Conservation (phyloP, 2,888 invertebrate genomes). For the Thyatira batis region DNA sequence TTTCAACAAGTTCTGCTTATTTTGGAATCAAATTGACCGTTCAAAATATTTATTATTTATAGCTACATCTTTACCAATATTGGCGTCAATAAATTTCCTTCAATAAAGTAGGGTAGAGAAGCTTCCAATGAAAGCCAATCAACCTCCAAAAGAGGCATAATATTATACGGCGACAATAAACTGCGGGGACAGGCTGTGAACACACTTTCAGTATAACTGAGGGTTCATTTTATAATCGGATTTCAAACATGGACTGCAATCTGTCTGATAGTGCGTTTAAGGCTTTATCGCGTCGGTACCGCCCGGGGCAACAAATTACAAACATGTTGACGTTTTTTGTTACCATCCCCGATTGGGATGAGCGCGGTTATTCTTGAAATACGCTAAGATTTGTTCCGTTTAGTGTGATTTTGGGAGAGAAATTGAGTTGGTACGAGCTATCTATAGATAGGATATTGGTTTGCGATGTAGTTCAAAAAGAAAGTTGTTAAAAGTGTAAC, state of each 20-base stretch:
- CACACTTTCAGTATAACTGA: slow-evolving; percentile 17
- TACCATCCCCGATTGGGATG: slow-evolving; percentile 27
- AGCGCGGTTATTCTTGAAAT: slow-evolving; percentile 21
- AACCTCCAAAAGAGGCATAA: slow-evolving; percentile 1
- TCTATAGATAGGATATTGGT: too few species aligned
- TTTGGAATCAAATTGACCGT: too few species aligned
- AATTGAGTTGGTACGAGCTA: background rate
- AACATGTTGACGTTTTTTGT: slow-evolving; percentile 28
- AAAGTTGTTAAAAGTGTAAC: too few species aligned
- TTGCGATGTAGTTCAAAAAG: too few species aligned
- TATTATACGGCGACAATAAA: background rate
- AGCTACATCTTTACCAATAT: background rate
- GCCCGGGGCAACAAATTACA: slow-evolving; percentile 36
- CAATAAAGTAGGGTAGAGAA: background rate
- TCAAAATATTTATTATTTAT: too few species aligned
- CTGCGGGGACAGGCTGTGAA: background rate
- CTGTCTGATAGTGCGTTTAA: slow-evolving; percentile 38
- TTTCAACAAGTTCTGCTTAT: too few species aligned
- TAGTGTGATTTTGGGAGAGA: background rate
- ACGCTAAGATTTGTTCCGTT: slow-evolving; percentile 19
- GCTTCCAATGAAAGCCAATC: slow-evolving; percentile 1
- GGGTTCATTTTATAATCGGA: slow-evolving; percentile 35
- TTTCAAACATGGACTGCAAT: slow-evolving; percentile 39
- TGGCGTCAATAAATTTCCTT: background rate
- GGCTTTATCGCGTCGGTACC: slow-evolving; percentile 34